These are phyloP conservation scores for Paramormyrops hopkinsi DNA, from an alignment of 2,797 vertebrate genomes.

Conservation along the genomic window DNA sequence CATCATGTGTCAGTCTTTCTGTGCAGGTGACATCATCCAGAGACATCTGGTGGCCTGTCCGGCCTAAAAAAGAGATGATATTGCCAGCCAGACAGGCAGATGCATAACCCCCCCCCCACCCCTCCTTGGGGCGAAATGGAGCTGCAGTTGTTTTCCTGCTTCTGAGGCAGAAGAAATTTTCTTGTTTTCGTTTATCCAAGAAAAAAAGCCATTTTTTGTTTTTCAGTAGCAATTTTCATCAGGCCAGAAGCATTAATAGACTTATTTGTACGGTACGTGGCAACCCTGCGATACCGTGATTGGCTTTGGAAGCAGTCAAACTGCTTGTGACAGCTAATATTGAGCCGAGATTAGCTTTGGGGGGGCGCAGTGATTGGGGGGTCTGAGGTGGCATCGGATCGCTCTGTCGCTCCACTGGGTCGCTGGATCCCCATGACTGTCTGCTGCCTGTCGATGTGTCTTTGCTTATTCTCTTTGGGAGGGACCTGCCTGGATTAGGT, in stretches of 20 bases:
- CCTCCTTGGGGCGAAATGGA: not conserved
- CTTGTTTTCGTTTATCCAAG: not conserved
- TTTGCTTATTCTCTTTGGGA: not conserved
- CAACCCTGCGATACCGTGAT: not conserved
- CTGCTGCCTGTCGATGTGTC: not conserved
- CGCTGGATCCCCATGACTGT: not conserved
- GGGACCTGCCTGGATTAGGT: not conserved
- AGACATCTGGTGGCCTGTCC: not conserved
- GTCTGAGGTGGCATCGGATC: not conserved
- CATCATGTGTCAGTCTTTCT: not conserved
- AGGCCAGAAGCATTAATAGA: not conserved
- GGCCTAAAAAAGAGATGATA: not conserved
- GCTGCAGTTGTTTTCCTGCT: not conserved
- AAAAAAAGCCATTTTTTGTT: not conserved
- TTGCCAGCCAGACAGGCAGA: not conserved
- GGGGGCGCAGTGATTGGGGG: not conserved
- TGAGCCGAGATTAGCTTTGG: not conserved
- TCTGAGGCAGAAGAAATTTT: not conserved
- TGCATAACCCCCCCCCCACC: not conserved
- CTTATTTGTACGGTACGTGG: not conserved
- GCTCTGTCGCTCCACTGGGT: not conserved
- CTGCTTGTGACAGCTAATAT: slow-evolving; percentile 14
- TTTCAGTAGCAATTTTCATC: not conserved
- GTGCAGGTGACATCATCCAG: not conserved
- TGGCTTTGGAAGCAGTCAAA: slow-evolving; percentile 12